Percentiles rank a stretch among this genome's conserved stretches.
Conservation (phyloP, 2,888 invertebrate species). For the Nomada ruficornis region DNA sequence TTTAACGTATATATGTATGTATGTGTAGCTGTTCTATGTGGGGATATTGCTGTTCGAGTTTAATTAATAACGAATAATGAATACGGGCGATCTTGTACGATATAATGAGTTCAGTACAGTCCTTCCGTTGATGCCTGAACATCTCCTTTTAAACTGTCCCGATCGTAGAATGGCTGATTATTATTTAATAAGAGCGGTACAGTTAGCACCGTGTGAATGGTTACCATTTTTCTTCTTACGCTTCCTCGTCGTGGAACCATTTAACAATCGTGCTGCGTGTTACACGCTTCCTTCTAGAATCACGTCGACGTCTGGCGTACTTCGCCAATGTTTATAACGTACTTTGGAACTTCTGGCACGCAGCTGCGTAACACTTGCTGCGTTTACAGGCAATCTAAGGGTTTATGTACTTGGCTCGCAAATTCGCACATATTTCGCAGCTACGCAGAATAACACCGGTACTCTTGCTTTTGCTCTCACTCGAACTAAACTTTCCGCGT, state of each 20-base stretch:
- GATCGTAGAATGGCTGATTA: constrained; percentile 36
- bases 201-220: constrained; percentile 56
- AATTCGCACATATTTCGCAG: constrained; percentile 40
- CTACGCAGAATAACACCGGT: constrained; percentile 25
- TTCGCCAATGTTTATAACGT: constrained; percentile 42
- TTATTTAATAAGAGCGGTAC: constrained; percentile 49
- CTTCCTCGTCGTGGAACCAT: constrained; percentile 46
- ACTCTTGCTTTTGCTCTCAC: constrained; percentile 1
- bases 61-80: neutral
- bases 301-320: constrained; percentile 15
- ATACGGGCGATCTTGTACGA: neutral
- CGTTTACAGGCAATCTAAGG: constrained; percentile 49
- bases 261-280: constrained; percentile 46
- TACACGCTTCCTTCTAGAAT: constrained; percentile 1
- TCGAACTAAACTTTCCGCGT: constrained; percentile 44
- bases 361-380: constrained; percentile 45
- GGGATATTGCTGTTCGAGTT: neutral
- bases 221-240: constrained; percentile 37
- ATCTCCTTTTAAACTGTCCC: neutral
- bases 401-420: constrained; percentile 25
- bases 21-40: neutral
- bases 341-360: constrained; percentile 50
- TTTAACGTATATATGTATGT: neutral
- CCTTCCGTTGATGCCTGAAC: too few species aligned
- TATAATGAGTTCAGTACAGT: neutral